Evolutionary conservation across 2,113 vertebrate genomes (phyloP).

Genomic region (Hippocampus abdominalis): DNA sequence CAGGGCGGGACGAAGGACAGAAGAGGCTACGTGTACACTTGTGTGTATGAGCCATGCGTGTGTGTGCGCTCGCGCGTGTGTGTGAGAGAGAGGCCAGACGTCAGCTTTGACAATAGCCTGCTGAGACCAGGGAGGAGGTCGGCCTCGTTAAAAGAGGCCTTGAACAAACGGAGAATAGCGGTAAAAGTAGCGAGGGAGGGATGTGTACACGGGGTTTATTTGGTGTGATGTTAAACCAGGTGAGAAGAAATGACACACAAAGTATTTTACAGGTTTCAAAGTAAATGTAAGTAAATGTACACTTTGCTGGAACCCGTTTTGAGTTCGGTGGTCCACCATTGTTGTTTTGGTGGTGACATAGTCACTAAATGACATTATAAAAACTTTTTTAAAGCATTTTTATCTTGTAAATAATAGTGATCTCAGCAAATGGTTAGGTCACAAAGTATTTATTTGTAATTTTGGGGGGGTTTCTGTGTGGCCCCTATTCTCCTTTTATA

Average conservation of each 20-base stretch:
- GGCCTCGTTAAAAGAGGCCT: conserved; percentile 56
- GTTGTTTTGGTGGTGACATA: too few species aligned
- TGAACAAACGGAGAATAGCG: conserved; percentile 59
- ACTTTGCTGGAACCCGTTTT: too few species aligned
- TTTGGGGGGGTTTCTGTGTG: background rate
- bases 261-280: background rate
- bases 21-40: conserved; percentile 15
- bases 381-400: too few species aligned
- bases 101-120: conserved; percentile 55
- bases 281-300: background rate
- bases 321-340: background rate
- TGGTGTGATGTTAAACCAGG: conserved; percentile 6
- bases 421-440: too few species aligned
- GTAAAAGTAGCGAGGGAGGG: conserved; percentile 15
- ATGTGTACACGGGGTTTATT: conserved; percentile 3
- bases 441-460: too few species aligned
- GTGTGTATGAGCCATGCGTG: background rate
- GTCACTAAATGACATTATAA: too few species aligned
- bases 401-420: too few species aligned
- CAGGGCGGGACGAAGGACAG: conserved; percentile 36
- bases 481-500: background rate
- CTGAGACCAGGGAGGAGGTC: conserved; percentile 54
- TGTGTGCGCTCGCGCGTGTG: conserved; percentile 3
- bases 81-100: conserved; percentile 44
- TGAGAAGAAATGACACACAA: background rate